Evolutionary conservation across 1,140 invertebrate species (phyloP).

Genomic region (Solenopsis invicta): DNA sequence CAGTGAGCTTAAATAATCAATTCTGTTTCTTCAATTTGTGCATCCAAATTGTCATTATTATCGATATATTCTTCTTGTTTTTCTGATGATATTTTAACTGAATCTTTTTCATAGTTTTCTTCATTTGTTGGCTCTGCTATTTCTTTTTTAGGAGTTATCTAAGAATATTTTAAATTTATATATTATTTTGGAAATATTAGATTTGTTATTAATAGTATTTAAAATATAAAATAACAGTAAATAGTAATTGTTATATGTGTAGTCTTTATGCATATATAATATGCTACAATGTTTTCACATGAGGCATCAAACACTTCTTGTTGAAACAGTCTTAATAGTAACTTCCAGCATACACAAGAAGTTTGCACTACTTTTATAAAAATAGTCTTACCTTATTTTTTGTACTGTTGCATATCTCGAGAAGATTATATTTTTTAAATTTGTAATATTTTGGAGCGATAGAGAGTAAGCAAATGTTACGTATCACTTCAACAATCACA

Average conservation of each 20-base stretch:
- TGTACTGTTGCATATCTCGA: conserved; percentile 84
- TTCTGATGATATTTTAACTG: background rate
- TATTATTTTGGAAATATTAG: background rate
- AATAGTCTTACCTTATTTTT: conserved; percentile 36
- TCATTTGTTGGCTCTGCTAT: background rate
- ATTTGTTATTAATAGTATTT: background rate
- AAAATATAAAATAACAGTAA: background rate
- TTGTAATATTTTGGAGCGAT: conserved; percentile 90
- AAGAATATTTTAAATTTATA: background rate
- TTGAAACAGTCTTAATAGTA: too few relatives aligned
- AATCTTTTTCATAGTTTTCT: background rate
- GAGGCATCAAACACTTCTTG: too few relatives aligned
- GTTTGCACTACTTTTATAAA: background rate
- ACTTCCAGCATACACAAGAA: background rate
- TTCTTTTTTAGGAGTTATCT: background rate
- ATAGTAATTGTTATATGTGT: background rate
- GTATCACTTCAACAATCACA: conserved; percentile 93
- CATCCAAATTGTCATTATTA: background rate
- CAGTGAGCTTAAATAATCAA: background rate
- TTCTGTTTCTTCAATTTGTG: background rate
- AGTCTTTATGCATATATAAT: too few relatives aligned
- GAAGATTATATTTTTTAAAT: conserved; percentile 91
- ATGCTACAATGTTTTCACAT: too few relatives aligned
- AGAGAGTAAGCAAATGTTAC: conserved; percentile 89
- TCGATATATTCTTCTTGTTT: background rate